phyloP scores from a whole-genome alignment of 2,113 vertebrate genomes.

The Pleuronectes platessa region DNA sequence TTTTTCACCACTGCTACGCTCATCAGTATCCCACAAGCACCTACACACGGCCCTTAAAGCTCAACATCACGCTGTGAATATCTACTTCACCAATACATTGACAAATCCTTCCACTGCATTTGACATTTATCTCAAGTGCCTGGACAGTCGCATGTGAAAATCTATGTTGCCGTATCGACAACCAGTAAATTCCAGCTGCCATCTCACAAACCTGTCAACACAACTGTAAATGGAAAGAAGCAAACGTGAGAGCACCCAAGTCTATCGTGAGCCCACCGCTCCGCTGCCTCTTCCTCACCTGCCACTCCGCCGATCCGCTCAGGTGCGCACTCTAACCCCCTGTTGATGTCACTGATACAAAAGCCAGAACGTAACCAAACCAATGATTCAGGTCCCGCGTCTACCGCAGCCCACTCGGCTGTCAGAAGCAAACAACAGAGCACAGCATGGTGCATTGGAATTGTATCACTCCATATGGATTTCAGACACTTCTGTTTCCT shows the following conservation, averaged over 20 bases:
- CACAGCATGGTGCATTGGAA: too few species aligned
- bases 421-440: not conserved
- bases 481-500: constrained; percentile 14
- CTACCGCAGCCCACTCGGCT: not conserved
- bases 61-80: constrained; percentile 11
- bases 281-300: not conserved
- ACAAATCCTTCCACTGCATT: not conserved
- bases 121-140: not conserved
- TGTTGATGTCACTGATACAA: not conserved
- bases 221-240: constrained; percentile 5
- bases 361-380: not conserved
- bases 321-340: not conserved
- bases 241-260: not conserved
- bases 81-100: not conserved
- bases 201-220: constrained; percentile 14
- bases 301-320: not conserved
- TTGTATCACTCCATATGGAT: not conserved
- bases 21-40: not conserved
- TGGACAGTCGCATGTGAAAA: constrained; percentile 5
- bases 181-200: constrained; percentile 10
- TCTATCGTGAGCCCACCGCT: not conserved
- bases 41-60: not conserved
- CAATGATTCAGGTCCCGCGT: not conserved
- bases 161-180: not conserved
- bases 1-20: not conserved